A percentile compares a stretch with the other conserved stretches of the same genome.
Conservation (phyloP, 2,797 vertebrate species). For the Acanthurus lineatus region DNA sequence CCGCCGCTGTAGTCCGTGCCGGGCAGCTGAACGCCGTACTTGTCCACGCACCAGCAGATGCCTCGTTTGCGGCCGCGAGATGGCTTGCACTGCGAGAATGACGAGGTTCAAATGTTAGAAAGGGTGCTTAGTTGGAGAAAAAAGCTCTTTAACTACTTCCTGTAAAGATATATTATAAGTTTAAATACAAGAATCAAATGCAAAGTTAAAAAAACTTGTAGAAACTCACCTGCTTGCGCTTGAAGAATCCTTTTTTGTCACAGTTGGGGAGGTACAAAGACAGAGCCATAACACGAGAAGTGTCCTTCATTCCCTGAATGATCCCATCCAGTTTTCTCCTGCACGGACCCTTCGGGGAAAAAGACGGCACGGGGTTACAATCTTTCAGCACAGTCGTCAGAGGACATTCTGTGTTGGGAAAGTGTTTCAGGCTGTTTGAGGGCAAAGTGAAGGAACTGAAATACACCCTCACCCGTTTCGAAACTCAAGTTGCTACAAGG, state of each 20-base stretch:
- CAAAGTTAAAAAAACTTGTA: background rate
- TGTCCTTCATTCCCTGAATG: conserved; percentile 95
- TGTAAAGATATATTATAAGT: too few relatives aligned
- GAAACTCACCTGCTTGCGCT: conserved; percentile 94
- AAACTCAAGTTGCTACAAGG: background rate
- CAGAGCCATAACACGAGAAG: conserved; percentile 91
- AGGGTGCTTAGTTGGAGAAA: background rate
- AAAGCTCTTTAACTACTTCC: too few relatives aligned
- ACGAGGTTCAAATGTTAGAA: background rate
- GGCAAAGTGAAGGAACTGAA: background rate
- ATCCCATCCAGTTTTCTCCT: conserved; percentile 96
- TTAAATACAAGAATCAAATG: too few relatives aligned
- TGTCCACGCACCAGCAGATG: conserved; percentile 99
- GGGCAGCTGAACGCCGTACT: conserved; percentile 95
- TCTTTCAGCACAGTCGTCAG: background rate
- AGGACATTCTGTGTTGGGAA: background rate
- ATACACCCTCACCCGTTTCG: background rate
- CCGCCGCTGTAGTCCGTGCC: conserved; percentile 94
- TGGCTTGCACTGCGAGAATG: conserved; percentile 92
- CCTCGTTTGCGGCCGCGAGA: conserved; percentile 96
- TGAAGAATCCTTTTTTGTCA: conserved; percentile 98
- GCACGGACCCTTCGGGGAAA: conserved; percentile 92
- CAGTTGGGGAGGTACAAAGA: conserved; percentile 98
- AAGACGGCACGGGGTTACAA: conserved; percentile 12
- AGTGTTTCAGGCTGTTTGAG: background rate